Evolutionary conservation across 2,113 vertebrate species (phyloP).

Genomic region (Tragelaphus scriptus): DNA sequence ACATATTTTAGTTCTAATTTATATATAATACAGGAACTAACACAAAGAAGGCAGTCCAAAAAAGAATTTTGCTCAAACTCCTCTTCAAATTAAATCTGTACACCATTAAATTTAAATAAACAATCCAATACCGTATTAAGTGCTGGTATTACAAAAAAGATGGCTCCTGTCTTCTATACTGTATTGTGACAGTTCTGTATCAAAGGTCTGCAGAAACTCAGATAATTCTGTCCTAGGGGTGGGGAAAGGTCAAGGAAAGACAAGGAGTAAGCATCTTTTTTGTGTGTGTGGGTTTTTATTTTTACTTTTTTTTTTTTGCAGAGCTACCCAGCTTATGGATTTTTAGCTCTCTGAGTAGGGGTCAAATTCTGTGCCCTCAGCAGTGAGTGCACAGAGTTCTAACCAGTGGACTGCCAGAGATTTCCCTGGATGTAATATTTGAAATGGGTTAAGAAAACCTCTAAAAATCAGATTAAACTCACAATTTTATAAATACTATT

Average conservation of each 20-base stretch:
- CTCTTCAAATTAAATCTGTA: neutral
- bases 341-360: neutral
- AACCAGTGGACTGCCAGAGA: neutral
- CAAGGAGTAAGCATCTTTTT: neutral
- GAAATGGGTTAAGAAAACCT: neutral
- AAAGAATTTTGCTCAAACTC: neutral
- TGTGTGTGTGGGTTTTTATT: neutral
- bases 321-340: neutral
- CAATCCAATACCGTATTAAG: neutral
- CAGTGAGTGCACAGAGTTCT: neutral
- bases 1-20: neutral
- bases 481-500: neutral
- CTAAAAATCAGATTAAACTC: slow-evolving; percentile 13
- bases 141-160: neutral
- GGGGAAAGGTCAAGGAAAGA: neutral
- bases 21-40: neutral
- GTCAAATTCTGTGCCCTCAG: neutral
- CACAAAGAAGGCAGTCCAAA: neutral
- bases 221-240: neutral
- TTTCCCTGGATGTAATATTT: neutral
- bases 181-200: neutral
- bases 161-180: neutral
- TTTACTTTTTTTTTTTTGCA: neutral
- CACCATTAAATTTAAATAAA: neutral
- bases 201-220: slow-evolving; percentile 6